These are phyloP conservation scores for Benitochromis conjunctus DNA, from an alignment of 2,113 vertebrate species.

Conservation along the genomic window DNA sequence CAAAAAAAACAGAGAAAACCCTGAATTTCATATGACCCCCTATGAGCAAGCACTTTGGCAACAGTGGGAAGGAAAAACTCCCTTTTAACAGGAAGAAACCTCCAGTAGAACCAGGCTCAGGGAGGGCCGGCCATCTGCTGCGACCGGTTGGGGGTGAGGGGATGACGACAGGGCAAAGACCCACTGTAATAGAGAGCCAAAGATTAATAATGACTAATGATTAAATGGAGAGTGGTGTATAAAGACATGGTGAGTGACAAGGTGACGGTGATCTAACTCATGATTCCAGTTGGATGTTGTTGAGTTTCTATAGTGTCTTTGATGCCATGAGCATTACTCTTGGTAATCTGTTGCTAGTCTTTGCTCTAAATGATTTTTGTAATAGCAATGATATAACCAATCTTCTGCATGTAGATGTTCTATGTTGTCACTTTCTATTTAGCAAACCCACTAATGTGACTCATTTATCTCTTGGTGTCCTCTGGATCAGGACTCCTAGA, in stretches of 20 bases:
- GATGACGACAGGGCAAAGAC: background rate
- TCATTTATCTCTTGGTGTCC: background rate
- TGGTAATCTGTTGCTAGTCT: background rate
- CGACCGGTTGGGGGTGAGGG: background rate
- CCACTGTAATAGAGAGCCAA: background rate
- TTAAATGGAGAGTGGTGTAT: background rate
- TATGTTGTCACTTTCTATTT: background rate
- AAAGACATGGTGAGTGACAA: background rate
- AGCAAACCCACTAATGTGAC: background rate
- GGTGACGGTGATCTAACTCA: background rate
- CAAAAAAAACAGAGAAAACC: background rate
- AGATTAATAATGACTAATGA: background rate
- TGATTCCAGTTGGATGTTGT: background rate
- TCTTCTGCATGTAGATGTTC: background rate
- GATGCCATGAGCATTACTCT: background rate
- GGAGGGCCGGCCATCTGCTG: background rate
- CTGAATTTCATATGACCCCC: background rate
- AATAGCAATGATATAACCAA: background rate
- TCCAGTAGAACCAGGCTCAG: background rate
- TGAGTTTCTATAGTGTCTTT: background rate
- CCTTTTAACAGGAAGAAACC: background rate
- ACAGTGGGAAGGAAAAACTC: background rate
- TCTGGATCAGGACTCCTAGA: background rate
- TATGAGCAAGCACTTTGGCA: background rate
- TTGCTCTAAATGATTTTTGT: background rate